These are phyloP conservation scores for Babylonia areolata DNA, from an alignment of 1,140 invertebrate genomes.

Conservation along the genomic window DNA sequence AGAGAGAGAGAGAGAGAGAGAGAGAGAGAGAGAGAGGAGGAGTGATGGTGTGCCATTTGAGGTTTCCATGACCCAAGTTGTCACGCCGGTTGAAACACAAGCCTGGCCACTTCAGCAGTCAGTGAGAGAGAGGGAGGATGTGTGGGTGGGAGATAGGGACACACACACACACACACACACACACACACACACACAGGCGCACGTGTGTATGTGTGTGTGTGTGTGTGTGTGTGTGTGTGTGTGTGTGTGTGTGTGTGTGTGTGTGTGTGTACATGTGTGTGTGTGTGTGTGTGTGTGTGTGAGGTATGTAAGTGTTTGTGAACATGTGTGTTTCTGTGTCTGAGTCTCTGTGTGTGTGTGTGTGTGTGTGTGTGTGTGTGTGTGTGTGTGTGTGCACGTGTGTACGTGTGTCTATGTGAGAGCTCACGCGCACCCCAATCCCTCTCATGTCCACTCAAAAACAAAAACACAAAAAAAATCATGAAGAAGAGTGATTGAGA, in stretches of 20 bases:
- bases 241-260: neutral
- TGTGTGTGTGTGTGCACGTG: neutral
- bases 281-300: constrained; percentile 1
- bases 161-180: too few relatives aligned
- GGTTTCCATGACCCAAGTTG: too few relatives aligned
- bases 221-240: neutral
- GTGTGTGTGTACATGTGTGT: neutral
- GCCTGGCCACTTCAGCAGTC: too few relatives aligned
- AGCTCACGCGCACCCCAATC: too few relatives aligned
- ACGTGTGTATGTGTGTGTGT: neutral
- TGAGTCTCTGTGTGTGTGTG: neutral
- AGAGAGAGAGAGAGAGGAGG: neutral
- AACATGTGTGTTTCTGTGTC: neutral
- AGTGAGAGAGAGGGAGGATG: constrained; percentile 16
- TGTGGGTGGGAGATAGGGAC: neutral
- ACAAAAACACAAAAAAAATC: too few relatives aligned
- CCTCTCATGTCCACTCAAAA: too few relatives aligned
- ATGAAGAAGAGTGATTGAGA: too few relatives aligned
- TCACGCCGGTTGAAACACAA: too few relatives aligned
- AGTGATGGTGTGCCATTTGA: too few relatives aligned
- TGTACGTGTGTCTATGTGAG: too few relatives aligned
- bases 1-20: constrained; percentile 12
- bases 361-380: neutral
- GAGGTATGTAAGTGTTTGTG: neutral
- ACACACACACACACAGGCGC: too few relatives aligned